Conservation (phyloP, 2,888 invertebrate species). For the Siphonodentalium dalli region DNA sequence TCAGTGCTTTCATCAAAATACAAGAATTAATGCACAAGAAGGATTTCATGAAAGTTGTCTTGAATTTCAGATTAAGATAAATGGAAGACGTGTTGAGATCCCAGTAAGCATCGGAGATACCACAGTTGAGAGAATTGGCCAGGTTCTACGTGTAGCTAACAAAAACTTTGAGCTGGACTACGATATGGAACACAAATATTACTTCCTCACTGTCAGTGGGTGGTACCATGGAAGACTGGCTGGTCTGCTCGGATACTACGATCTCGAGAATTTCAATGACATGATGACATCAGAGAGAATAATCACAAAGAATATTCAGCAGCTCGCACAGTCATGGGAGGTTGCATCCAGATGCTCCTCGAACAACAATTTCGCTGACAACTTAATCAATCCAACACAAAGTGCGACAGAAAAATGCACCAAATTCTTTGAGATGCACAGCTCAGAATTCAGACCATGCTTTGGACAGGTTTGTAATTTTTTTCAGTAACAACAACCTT, state of each 20-base stretch:
- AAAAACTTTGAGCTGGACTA: too few relatives aligned
- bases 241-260: slow-evolving; percentile 87
- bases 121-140: too few relatives aligned
- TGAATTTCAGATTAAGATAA: too few relatives aligned
- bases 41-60: too few relatives aligned
- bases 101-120: too few relatives aligned
- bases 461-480: slow-evolving; percentile 67
- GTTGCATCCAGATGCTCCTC: slow-evolving; percentile 39
- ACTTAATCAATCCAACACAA: slow-evolving; percentile 21
- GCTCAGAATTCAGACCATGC: slow-evolving; percentile 70
- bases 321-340: slow-evolving; percentile 80
- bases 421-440: slow-evolving; percentile 73
- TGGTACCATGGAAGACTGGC: slow-evolving; percentile 91
- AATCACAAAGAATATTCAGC: slow-evolving; percentile 69
- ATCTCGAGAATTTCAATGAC: slow-evolving; percentile 88
- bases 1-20: too few relatives aligned
- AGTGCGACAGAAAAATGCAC: slow-evolving; percentile 71
- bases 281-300: slow-evolving; percentile 73
- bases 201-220: too few relatives aligned
- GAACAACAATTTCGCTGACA: slow-evolving; percentile 33
- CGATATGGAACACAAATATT: too few relatives aligned
- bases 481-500: too few relatives aligned
- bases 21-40: too few relatives aligned
- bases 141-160: too few relatives aligned
- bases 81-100: too few relatives aligned